A percentile compares a stretch with the other conserved stretches of the same genome.
Conservation (phyloP, 2,113 vertebrate genomes). For the Campylomormyrus numenius region DNA sequence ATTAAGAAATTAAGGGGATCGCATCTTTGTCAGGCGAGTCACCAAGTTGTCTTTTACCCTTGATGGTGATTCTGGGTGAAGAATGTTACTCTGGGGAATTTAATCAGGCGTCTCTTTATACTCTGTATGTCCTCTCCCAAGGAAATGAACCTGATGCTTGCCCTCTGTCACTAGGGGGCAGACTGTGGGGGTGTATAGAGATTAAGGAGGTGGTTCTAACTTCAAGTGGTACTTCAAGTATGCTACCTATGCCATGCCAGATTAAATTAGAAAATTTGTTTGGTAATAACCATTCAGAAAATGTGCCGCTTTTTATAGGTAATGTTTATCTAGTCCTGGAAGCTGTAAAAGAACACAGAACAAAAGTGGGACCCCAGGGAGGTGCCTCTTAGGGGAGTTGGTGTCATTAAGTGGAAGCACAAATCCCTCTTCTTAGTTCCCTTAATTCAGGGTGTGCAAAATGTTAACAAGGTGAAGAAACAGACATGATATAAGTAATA, state of each 20-base stretch:
- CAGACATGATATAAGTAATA: slow-evolving; percentile 49
- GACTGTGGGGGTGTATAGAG: slow-evolving; percentile 46
- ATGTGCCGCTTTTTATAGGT: background rate
- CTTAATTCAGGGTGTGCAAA: slow-evolving; percentile 17
- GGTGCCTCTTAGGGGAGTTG: background rate
- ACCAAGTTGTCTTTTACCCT: no score
- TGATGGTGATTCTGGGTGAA: no score
- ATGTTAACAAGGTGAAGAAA: slow-evolving; percentile 20
- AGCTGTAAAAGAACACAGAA: background rate
- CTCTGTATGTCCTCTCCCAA: slow-evolving; percentile 33
- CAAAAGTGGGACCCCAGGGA: background rate
- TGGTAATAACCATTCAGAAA: background rate
- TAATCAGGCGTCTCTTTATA: no score
- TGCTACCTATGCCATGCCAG: background rate
- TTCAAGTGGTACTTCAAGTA: background rate
- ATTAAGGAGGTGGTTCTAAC: background rate
- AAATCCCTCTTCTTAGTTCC: slow-evolving; percentile 34
- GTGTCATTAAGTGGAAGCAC: slow-evolving; percentile 17
- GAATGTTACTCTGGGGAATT: no score
- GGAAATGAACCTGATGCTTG: slow-evolving; percentile 56
- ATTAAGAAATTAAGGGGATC: no score
- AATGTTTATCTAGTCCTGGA: background rate
- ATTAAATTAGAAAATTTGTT: background rate
- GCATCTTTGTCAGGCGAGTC: no score
- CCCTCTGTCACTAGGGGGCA: slow-evolving; percentile 51